Conservation (phyloP, 2,888 invertebrate genomes). For the Gibbula magus region DNA sequence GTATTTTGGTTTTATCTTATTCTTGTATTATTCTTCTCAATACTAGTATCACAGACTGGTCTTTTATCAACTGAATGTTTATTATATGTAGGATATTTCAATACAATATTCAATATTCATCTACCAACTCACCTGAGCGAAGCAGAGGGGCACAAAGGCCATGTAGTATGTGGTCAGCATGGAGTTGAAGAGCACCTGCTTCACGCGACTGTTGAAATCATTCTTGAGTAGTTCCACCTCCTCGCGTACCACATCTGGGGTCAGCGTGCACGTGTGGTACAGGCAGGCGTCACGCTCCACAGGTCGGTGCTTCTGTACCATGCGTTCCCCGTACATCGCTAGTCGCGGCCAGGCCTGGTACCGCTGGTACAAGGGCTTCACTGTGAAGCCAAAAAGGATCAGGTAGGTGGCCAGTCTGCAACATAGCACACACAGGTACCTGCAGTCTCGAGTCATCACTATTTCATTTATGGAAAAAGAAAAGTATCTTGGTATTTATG, state of each 20-base stretch:
- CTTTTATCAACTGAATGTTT: no score
- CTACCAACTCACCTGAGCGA: constrained; percentile 83
- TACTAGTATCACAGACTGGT: no score
- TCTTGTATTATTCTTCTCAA: no score
- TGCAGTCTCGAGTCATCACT: no score
- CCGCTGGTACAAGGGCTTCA: constrained; percentile 85
- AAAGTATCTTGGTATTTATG: no score
- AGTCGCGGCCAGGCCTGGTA: constrained; percentile 64
- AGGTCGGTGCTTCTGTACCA: constrained; percentile 18
- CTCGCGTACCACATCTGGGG: constrained; percentile 79
- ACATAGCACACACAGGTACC: constrained; percentile 13
- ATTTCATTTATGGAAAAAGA: no score
- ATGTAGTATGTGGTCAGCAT: constrained; percentile 91
- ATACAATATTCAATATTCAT: no score
- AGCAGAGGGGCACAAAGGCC: constrained; percentile 91
- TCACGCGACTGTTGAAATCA: constrained; percentile 92
- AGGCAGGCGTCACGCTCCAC: constrained; percentile 46
- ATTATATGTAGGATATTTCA: no score
- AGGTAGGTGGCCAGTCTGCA: constrained; percentile 73
- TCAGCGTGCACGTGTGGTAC: constrained; percentile 74
- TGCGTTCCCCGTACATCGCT: constrained; percentile 39
- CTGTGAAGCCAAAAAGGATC: constrained; percentile 86
- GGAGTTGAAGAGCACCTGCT: constrained; percentile 90
- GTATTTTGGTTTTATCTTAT: no score
- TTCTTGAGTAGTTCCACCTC: constrained; percentile 90